Evolutionary conservation across 2,113 vertebrate species (phyloP), one percentile per base, ranked within the genome.

Genomic region (Oryzias woworae): DNA sequence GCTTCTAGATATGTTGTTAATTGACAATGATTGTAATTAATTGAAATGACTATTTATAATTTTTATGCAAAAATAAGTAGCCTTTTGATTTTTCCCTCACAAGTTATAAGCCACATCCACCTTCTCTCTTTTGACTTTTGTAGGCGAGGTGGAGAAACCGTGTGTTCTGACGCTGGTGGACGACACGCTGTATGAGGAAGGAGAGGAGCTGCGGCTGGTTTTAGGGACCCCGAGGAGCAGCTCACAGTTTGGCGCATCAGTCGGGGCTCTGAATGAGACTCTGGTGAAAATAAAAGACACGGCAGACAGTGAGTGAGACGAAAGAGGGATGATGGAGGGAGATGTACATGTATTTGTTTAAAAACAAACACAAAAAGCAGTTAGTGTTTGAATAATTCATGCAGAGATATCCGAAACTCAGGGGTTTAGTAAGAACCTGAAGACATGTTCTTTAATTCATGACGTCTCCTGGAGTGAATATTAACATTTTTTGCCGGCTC

Each of bases 171-270:
- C 87, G 14, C 84, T 98, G 72, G 79, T 92, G 75, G 95, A 98
- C 23, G 95, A 98, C 62, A 67, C 59, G 0, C 61, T 95, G 52
- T 92, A 94, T 0, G 96, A 98, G 82, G 95, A 94, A 3, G 90
- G 87, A 0, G 95, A 98, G 47, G 96, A 97, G 16, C 89, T 98
- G 15, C 91, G 95, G 22, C 87, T 98, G 70, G 94, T 98, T 28
- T 91, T 98, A 12, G 96, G 96, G 13, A 92, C 73, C 18, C 93
- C 96, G 2, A 93, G 71, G 70, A 95, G 96, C 61, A 90, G 88
- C 64, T 95, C 94, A 1, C 87, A 88, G 15, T 96, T 94, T 16
- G 96, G 96, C n/a, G 96, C 96, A 5, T 91, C 93, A 7, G 15
- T 96, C 45, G 96, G 95, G 0, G 90, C 92, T 73, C 90, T 91